Percentiles rank a stretch among this genome's conserved stretches.
These are phyloP conservation scores for Linyphia triangularis DNA, from an alignment of 2,888 invertebrate species.

Conservation along the genomic window DNA sequence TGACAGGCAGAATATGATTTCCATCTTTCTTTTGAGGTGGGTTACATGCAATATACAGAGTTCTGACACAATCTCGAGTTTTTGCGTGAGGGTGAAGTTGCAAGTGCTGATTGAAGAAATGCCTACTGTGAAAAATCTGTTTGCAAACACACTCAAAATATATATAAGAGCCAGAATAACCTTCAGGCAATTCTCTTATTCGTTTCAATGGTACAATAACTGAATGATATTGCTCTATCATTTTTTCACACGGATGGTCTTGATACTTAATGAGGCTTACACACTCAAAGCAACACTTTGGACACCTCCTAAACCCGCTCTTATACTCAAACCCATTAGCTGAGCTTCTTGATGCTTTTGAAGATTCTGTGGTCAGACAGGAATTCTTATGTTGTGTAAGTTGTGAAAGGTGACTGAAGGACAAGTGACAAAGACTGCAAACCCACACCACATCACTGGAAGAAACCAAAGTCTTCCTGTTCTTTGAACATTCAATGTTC, in stretches of 20 bases:
- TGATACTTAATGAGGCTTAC: background rate
- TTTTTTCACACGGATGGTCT: slow-evolving; percentile 1
- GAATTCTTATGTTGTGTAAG: slow-evolving; percentile 1
- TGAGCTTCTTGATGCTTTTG: background rate
- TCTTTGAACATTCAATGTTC: background rate
- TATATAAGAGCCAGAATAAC: no score
- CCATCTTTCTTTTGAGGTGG: no score
- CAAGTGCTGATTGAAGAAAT: no score
- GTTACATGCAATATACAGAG: no score
- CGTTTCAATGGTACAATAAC: no score
- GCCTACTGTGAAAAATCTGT: no score
- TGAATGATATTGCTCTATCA: no score
- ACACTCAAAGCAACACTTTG: background rate
- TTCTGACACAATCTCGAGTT: no score
- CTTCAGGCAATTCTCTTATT: no score
- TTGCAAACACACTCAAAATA: no score
- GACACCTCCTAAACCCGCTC: background rate
- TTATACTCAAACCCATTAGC: background rate
- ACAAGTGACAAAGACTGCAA: slow-evolving; percentile 28
- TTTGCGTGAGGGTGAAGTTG: no score
- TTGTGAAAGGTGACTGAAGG: background rate
- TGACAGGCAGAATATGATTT: no score
- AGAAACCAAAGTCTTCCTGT: background rate
- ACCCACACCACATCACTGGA: slow-evolving; percentile 11
- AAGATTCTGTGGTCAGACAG: background rate